Evolutionary conservation across 2,113 vertebrate species (phyloP).

Genomic region (Ovibos moschatus): DNA sequence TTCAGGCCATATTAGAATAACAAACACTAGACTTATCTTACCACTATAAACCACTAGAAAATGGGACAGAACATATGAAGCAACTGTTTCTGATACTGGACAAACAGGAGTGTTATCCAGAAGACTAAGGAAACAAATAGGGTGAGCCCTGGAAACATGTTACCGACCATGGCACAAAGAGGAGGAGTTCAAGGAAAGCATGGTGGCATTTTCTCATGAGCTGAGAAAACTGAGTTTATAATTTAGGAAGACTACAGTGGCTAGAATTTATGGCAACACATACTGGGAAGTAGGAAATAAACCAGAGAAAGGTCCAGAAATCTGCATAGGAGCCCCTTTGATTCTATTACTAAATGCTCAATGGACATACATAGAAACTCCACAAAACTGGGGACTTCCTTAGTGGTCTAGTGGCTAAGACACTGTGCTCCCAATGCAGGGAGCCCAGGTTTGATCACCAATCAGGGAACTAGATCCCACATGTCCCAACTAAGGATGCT

Average conservation of each 20-base stretch:
- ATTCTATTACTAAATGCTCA: background rate
- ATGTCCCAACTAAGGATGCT: background rate
- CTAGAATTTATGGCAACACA: background rate
- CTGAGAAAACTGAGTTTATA: background rate
- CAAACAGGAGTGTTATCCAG: background rate
- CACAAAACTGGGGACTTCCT: background rate
- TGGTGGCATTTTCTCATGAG: background rate
- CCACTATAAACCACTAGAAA: slow-evolving; percentile 10
- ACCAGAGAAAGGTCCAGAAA: background rate
- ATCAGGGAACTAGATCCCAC: background rate
- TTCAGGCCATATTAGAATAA: background rate
- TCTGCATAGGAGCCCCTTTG: background rate
- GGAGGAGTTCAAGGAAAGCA: background rate
- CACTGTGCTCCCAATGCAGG: background rate
- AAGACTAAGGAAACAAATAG: background rate
- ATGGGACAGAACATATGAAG: slow-evolving; percentile 5
- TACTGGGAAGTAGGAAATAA: background rate
- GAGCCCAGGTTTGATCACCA: background rate
- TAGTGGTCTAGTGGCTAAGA: background rate
- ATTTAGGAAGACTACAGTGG: background rate
- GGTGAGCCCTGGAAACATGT: background rate
- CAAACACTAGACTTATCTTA: background rate
- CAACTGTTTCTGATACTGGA: background rate
- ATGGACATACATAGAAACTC: background rate
- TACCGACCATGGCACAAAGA: background rate